Conservation (phyloP, 2,797 vertebrate genomes). For the Schizopygopsis pylzovi region DNA sequence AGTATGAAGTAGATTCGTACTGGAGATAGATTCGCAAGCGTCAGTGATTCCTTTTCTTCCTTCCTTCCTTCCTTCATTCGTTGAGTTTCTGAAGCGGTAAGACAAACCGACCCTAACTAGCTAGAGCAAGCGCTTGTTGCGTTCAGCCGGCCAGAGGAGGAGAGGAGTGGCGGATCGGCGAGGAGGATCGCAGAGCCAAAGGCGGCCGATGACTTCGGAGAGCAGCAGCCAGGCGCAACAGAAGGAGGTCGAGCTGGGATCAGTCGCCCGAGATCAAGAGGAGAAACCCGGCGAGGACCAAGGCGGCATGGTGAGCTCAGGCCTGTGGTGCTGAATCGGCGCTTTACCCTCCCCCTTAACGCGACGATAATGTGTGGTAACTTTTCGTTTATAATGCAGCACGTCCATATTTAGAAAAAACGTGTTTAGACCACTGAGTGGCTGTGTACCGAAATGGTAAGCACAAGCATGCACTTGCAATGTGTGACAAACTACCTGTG, state of each 20-base stretch:
- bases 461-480: neutral
- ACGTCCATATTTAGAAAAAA: neutral
- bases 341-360: slow-evolving; percentile 13
- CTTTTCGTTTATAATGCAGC: neutral
- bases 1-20: neutral
- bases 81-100: slow-evolving; percentile 54
- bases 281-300: slow-evolving; percentile 55
- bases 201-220: slow-evolving; percentile 51
- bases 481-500: slow-evolving; percentile 15
- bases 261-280: slow-evolving; percentile 15
- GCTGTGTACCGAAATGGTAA: neutral
- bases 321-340: slow-evolving; percentile 49
- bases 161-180: slow-evolving; percentile 47
- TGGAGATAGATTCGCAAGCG: neutral
- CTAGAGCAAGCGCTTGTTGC: slow-evolving; percentile 59
- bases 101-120: slow-evolving; percentile 41
- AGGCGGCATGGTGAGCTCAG: slow-evolving; percentile 77
- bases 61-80: slow-evolving; percentile 37
- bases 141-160: slow-evolving; percentile 47
- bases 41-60: neutral
- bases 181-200: slow-evolving; percentile 27
- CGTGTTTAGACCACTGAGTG: neutral
- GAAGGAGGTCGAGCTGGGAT: slow-evolving; percentile 33
- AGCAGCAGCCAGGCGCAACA: slow-evolving; percentile 23
- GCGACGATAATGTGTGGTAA: slow-evolving; percentile 1